phyloP scores from a whole-genome alignment of 37 sponge, comb jelly and placozoan species.

The Mnemiopsis leidyi region DNA sequence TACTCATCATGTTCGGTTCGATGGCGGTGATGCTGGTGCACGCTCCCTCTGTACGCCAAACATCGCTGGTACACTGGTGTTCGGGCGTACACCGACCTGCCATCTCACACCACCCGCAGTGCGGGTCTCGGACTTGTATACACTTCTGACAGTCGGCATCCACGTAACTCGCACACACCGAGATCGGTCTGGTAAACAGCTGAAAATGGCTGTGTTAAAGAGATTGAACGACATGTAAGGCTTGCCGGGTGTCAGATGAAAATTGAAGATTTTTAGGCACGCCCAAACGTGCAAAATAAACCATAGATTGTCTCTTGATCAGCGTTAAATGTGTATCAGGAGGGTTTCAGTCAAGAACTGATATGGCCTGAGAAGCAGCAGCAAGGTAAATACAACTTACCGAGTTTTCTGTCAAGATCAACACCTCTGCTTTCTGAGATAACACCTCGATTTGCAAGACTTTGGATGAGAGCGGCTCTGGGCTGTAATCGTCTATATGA shows the following conservation, averaged over 20 bases:
- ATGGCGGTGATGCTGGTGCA: background rate
- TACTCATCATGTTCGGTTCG: background rate
- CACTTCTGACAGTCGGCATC: background rate
- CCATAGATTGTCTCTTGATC: background rate
- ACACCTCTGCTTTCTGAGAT: background rate
- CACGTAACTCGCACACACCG: background rate
- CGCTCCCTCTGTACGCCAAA: slow-evolving; percentile 13
- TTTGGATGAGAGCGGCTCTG: background rate
- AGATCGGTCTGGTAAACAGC: slow-evolving; percentile 20
- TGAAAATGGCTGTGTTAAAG: background rate
- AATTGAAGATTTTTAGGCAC: background rate
- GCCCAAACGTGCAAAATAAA: background rate
- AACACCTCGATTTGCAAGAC: background rate
- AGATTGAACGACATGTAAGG: background rate
- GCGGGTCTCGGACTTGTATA: background rate
- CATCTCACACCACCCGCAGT: slow-evolving; percentile 48
- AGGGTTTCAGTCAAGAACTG: background rate
- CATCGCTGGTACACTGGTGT: background rate
- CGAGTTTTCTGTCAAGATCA: slow-evolving; percentile 11
- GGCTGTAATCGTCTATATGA: background rate
- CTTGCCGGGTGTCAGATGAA: background rate
- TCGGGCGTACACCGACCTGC: background rate
- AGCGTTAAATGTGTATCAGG: background rate
- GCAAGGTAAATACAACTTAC: background rate
- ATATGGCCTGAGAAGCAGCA: background rate